Percentiles rank a stretch among this genome's conserved stretches.
Conservation (phyloP, 37 sponge, comb jelly and placozoan species). For the Chondrosia reniformis region DNA sequence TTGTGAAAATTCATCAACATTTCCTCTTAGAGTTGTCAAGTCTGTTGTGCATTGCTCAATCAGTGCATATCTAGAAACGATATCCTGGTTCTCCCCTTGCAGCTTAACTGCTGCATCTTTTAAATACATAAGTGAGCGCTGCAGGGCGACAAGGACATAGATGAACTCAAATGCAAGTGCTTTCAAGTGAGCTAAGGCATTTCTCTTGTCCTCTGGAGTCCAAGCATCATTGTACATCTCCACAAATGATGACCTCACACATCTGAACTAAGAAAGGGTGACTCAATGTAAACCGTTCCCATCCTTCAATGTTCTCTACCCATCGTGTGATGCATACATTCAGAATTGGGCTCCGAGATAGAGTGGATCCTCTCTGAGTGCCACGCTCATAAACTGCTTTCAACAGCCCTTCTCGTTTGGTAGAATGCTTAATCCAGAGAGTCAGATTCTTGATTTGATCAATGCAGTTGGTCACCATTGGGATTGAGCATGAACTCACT, state of each 20-base stretch:
- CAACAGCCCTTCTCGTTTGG: slow-evolving; percentile 44
- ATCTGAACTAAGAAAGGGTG: slow-evolving; percentile 52
- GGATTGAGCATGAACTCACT: slow-evolving; percentile 38
- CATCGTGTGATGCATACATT: slow-evolving; percentile 61
- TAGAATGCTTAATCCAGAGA: slow-evolving; percentile 40
- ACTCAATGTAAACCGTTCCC: slow-evolving; percentile 40
- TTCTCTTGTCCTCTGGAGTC: slow-evolving; percentile 44
- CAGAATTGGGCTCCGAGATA: slow-evolving; percentile 26
- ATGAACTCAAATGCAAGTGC: slow-evolving; percentile 44
- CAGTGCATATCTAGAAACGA: slow-evolving; percentile 20
- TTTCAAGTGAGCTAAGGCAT: slow-evolving; percentile 8
- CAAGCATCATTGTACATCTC: slow-evolving; percentile 52
- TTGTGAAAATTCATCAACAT: slow-evolving; percentile 36
- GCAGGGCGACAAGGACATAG: slow-evolving; percentile 33
- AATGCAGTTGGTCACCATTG: slow-evolving; percentile 28
- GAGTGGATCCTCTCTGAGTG: background rate
- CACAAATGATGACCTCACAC: slow-evolving; percentile 51
- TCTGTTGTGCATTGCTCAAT: slow-evolving; percentile 20
- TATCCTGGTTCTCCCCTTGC: slow-evolving; percentile 46
- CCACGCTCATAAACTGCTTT: slow-evolving; percentile 24
- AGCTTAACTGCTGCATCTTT: slow-evolving; percentile 49
- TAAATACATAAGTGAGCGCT: slow-evolving; percentile 40
- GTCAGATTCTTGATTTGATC: slow-evolving; percentile 41
- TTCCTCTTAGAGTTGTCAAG: slow-evolving; percentile 13
- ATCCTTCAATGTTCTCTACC: slow-evolving; percentile 66